Conservation (phyloP, 2,113 vertebrate genomes). For the Protobothrops mucrosquamatus region DNA sequence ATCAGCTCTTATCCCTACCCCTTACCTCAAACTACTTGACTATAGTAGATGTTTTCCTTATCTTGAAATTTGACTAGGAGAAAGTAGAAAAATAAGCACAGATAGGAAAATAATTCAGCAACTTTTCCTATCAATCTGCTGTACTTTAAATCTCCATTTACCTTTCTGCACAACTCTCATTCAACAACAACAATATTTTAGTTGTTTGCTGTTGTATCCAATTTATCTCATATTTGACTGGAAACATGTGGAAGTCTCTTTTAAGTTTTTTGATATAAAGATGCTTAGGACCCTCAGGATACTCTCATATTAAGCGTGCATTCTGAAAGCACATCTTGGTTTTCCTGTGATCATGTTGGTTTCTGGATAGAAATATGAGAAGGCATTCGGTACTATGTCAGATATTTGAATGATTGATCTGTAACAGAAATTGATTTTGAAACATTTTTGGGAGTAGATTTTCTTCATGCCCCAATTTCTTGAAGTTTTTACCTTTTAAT, state of each 20-base stretch:
- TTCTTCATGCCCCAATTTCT: neutral
- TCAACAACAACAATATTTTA: neutral
- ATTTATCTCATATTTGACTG: neutral
- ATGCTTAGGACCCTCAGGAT: neutral
- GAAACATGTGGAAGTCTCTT: neutral
- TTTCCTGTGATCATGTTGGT: neutral
- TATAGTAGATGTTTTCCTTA: neutral
- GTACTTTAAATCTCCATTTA: neutral
- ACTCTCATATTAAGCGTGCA: neutral
- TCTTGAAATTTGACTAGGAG: neutral
- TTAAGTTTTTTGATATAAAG: neutral
- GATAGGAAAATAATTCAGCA: neutral
- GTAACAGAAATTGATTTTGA: neutral
- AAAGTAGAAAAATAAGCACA: neutral
- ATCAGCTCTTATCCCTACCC: neutral
- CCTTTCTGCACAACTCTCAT: neutral
- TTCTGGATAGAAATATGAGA: neutral
- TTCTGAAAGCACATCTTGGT: neutral
- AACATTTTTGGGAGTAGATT: neutral
- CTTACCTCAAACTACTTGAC: too few species aligned
- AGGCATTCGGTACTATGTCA: neutral
- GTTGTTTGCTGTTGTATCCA: neutral
- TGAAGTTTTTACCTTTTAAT: neutral
- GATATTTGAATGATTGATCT: neutral
- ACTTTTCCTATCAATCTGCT: neutral